These are phyloP conservation scores for Brachionus manjavacas DNA, from an alignment of 1,140 invertebrate species.

Conservation along the genomic window DNA sequence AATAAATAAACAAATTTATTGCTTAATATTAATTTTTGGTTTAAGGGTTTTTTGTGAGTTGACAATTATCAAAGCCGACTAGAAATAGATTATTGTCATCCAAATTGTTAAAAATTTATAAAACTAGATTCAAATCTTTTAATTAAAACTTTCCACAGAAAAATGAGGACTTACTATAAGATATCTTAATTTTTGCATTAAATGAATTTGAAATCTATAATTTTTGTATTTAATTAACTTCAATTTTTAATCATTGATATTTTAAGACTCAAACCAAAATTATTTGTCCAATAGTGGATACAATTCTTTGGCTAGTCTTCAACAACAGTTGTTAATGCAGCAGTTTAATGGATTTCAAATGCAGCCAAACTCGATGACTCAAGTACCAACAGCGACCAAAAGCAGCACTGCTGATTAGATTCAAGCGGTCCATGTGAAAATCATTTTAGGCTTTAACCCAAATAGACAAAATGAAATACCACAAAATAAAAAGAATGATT, in stretches of 20 bases:
- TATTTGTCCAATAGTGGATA: background rate
- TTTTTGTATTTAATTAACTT: background rate
- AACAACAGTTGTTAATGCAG: background rate
- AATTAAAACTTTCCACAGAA: no score
- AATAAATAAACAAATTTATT: no score
- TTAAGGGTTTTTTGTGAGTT: no score
- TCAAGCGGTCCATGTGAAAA: background rate
- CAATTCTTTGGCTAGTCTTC: conserved; percentile 4
- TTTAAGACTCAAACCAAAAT: conserved; percentile 14
- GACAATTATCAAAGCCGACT: no score
- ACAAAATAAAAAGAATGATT: conserved; percentile 31
- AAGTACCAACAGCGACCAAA: background rate
- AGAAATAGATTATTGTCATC: no score
- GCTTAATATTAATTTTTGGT: no score
- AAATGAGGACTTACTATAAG: no score
- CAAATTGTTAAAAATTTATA: no score
- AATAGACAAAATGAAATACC: background rate
- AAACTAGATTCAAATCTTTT: no score
- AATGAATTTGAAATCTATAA: no score
- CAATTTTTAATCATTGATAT: background rate
- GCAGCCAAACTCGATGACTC: background rate
- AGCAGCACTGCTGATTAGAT: background rate
- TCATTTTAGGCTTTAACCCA: conserved; percentile 7
- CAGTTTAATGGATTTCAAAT: conserved; percentile 1
- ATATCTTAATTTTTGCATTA: no score